phyloP scores from a whole-genome alignment of 2,888 invertebrate species.

The Spisula solida region DNA sequence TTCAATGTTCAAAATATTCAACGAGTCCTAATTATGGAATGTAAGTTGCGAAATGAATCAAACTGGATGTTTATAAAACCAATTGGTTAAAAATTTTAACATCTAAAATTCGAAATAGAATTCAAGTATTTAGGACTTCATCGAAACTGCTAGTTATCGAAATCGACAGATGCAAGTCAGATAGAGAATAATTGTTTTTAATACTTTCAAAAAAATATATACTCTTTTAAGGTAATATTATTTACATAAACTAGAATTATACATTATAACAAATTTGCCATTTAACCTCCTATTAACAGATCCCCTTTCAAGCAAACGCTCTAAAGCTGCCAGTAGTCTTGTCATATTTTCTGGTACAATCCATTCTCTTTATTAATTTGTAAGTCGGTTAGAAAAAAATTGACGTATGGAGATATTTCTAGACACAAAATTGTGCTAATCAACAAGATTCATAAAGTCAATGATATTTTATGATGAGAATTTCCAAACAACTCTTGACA shows the following conservation, averaged over 20 bases:
- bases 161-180: not conserved
- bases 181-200: not conserved
- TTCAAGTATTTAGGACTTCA: not conserved
- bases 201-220: conserved; percentile 21
- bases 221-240: conserved; percentile 11
- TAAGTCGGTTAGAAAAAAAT: too few species aligned
- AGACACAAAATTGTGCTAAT: not conserved
- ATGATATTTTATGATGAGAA: not conserved
- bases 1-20: not conserved
- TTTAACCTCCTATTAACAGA: not conserved
- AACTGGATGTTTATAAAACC: not conserved
- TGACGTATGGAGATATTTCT: not conserved
- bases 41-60: not conserved
- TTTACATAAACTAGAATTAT: conserved; percentile 11
- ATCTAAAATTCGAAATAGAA: not conserved
- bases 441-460: not conserved
- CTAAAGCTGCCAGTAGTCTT: not conserved
- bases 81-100: not conserved
- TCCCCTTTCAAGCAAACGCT: not conserved
- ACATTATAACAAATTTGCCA: not conserved
- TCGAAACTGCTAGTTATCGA: not conserved
- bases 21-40: not conserved
- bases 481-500: too few species aligned
- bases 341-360: not conserved
- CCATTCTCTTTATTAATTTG: too few species aligned